Evolutionary conservation across 2,888 invertebrate species (phyloP).

Genomic region (Fragum sueziense): DNA sequence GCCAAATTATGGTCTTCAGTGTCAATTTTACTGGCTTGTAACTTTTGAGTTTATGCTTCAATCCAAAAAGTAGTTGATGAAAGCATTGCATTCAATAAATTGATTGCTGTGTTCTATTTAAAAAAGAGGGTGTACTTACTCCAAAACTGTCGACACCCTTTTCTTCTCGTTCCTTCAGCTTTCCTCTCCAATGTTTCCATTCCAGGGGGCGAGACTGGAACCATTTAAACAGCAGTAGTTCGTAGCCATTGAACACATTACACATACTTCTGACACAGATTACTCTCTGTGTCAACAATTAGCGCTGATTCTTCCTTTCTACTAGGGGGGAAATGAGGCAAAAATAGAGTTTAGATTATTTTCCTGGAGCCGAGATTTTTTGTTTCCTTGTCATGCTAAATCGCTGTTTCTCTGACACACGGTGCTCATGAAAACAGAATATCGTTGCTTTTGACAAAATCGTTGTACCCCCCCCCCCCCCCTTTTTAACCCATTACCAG

Average conservation of each 20-base stretch:
- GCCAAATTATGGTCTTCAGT: too few relatives aligned
- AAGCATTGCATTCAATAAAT: too few relatives aligned
- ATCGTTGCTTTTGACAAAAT: too few relatives aligned
- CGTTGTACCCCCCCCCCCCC: too few relatives aligned
- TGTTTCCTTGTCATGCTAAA: slow-evolving; percentile 3
- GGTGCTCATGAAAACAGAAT: not conserved
- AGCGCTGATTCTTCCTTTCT: too few relatives aligned
- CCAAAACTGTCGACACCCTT: slow-evolving; percentile 54
- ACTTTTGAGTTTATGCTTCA: too few relatives aligned
- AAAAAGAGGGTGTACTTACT: slow-evolving; percentile 25
- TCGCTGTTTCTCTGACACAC: not conserved
- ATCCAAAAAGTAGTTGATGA: too few relatives aligned
- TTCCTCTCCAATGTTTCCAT: slow-evolving; percentile 77
- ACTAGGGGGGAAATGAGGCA: too few relatives aligned
- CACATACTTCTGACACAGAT: slow-evolving; percentile 10
- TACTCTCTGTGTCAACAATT: too few relatives aligned
- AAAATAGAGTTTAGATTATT: not conserved
- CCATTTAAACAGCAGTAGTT: slow-evolving; percentile 79
- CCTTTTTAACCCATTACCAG: too few relatives aligned
- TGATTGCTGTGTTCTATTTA: too few relatives aligned
- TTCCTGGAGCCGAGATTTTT: not conserved
- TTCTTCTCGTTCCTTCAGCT: slow-evolving; percentile 62
- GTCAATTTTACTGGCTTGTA: too few relatives aligned
- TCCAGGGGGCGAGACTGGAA: slow-evolving; percentile 76
- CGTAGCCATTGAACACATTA: slow-evolving; percentile 74